Conservation (phyloP, 1,140 invertebrate species). For the Augochlora pura region DNA sequence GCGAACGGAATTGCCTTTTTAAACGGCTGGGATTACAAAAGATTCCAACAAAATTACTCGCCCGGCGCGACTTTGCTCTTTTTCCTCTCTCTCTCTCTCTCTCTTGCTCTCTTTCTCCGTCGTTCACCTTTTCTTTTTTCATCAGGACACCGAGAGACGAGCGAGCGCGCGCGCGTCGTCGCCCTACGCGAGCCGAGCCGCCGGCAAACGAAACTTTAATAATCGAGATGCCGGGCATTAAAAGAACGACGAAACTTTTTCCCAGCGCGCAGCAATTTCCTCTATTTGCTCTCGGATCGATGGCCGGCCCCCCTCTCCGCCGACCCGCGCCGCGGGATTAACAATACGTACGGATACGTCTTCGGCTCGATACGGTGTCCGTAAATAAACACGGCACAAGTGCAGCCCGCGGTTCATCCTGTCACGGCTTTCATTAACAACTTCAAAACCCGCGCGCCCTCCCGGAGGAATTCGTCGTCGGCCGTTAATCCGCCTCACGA, state of each 20-base stretch:
- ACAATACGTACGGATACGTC: background rate
- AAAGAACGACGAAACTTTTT: conserved; percentile 1
- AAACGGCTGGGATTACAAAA: background rate
- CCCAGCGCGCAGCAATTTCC: background rate
- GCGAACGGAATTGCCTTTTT: background rate
- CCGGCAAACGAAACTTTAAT: background rate
- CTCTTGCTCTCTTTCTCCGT: no score
- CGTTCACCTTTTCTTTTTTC: no score
- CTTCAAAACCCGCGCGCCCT: background rate
- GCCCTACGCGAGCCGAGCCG: no score
- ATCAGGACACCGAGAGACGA: no score
- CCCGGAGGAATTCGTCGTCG: conserved; percentile 17
- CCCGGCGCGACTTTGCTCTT: background rate
- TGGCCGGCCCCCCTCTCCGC: background rate
- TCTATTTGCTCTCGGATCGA: background rate
- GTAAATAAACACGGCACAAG: background rate
- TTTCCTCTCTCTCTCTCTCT: no score
- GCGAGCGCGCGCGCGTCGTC: no score
- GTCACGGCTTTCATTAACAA: conserved; percentile 10
- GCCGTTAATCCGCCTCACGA: conserved; percentile 9
- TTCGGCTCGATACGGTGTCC: background rate
- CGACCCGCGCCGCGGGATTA: background rate
- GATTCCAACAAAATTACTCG: conserved; percentile 11
- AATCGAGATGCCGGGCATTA: background rate
- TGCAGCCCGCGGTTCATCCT: no score